These are phyloP conservation scores for Temnothorax curvispinosus DNA, from an alignment of 1,140 invertebrate species.

Conservation along the genomic window DNA sequence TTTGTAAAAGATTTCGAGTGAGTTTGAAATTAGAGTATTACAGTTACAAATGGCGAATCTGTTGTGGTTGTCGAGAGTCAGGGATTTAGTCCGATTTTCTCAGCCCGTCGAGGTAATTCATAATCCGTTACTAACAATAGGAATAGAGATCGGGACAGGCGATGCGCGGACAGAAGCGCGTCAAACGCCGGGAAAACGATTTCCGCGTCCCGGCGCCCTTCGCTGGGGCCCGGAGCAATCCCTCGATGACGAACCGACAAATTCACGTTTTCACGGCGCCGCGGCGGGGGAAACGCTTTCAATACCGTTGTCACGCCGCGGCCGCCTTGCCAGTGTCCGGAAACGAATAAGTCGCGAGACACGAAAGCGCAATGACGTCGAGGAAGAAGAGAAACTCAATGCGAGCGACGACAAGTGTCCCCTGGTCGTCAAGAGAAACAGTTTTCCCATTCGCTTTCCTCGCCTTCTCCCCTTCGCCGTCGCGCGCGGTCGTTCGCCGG, in stretches of 20 bases:
- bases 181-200: conserved; percentile 53
- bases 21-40: neutral
- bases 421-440: conserved; percentile 38
- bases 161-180: neutral
- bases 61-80: neutral
- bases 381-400: conserved; percentile 75
- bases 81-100: neutral
- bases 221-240: neutral
- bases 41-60: neutral
- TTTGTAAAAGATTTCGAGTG: neutral
- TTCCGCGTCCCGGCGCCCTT: conserved; percentile 18
- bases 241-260: neutral
- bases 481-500: conserved; percentile 2
- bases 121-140: neutral
- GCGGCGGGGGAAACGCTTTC: conserved; percentile 44
- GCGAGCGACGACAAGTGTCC: conserved; percentile 26
- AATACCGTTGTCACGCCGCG: conserved; percentile 16
- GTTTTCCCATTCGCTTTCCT: conserved; percentile 72
- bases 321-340: conserved; percentile 18
- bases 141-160: neutral
- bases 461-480: conserved; percentile 20
- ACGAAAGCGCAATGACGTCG: conserved; percentile 16
- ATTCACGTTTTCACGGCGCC: conserved; percentile 56
- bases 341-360: conserved; percentile 68
- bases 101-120: neutral